Evolutionary conservation across 2,797 vertebrate species (phyloP).

Genomic region (Scyliorhinus canicula): DNA sequence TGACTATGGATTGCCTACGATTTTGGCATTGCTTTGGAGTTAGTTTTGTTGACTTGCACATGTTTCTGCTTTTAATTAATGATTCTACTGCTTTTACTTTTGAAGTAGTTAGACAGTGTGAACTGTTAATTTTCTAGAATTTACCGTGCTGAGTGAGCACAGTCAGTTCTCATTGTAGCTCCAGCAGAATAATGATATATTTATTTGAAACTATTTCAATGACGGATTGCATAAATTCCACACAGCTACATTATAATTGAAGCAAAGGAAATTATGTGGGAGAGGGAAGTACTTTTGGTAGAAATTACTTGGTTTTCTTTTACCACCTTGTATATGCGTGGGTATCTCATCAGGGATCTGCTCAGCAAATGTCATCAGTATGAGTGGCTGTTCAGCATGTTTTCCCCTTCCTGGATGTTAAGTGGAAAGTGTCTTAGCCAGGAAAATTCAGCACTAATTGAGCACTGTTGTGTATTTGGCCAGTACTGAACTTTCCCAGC

Average conservation of each 20-base stretch:
- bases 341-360: background rate
- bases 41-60: background rate
- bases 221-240: background rate
- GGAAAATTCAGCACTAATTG: slow-evolving; percentile 5
- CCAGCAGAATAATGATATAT: background rate
- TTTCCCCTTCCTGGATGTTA: slow-evolving; percentile 7
- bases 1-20: background rate
- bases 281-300: background rate
- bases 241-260: background rate
- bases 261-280: background rate
- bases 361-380: background rate
- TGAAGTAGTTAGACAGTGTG: background rate
- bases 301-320: background rate
- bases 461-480: slow-evolving; percentile 1
- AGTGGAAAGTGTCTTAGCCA: slow-evolving; percentile 22
- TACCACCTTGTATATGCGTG: background rate
- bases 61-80: background rate
- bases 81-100: background rate
- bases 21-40: background rate
- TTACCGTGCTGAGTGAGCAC: background rate
- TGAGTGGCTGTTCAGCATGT: background rate
- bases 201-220: background rate
- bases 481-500: slow-evolving; percentile 6
- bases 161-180: background rate
- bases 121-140: background rate